Conservation (phyloP, 1,140 invertebrate genomes). For the Eumaeus atala region DNA sequence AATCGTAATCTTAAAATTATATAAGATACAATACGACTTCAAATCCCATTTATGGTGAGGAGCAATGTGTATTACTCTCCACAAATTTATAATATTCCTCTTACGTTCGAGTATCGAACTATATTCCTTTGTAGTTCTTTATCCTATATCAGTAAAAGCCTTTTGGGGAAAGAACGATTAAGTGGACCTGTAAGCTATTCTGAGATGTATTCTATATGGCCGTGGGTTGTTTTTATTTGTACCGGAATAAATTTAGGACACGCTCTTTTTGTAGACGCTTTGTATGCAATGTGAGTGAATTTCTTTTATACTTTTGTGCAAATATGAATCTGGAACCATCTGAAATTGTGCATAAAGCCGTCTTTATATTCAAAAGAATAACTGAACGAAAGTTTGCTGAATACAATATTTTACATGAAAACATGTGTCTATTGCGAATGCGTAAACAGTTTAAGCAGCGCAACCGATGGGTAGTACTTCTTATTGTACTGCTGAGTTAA, state of each 20-base stretch:
- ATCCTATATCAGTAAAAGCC: constrained; percentile 19
- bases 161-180: constrained; percentile 22
- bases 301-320: constrained; percentile 24
- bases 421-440: constrained; percentile 4
- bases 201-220: constrained; percentile 1
- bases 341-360: constrained; percentile 16
- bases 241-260: constrained; percentile 12
- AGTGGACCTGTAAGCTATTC: constrained; percentile 12
- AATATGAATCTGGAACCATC: constrained; percentile 20
- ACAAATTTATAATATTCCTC: constrained; percentile 27
- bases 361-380: constrained; percentile 19
- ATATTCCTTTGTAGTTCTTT: constrained; percentile 25
- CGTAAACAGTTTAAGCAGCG: too few species aligned
- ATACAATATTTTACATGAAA: constrained; percentile 15
- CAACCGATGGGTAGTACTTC: too few species aligned
- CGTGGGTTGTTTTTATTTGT: constrained; percentile 15
- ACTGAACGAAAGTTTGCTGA: constrained; percentile 14
- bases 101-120: constrained; percentile 22
- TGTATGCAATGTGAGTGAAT: constrained; percentile 17
- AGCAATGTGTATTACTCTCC: constrained; percentile 26
- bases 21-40: not conserved
- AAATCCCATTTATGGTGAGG: not conserved
- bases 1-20: too few species aligned
- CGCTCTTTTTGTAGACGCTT: constrained; percentile 18
- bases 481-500: too few species aligned